Evolutionary conservation across 2,113 vertebrate genomes (phyloP).

Genomic region (Colossoma macropomum): DNA sequence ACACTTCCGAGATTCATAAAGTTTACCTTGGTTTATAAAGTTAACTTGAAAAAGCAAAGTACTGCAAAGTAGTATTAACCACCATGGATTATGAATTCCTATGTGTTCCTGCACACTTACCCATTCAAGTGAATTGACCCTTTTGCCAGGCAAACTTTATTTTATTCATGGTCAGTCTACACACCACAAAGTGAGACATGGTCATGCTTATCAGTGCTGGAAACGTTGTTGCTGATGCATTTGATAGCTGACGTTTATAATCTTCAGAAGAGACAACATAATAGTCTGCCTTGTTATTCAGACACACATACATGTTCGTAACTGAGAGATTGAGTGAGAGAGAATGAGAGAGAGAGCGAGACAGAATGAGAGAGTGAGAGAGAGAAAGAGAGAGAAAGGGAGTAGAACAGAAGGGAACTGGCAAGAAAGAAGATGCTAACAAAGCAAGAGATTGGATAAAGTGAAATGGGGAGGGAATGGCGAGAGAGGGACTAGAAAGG

Average conservation of each 20-base stretch:
- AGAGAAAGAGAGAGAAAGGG: conserved; percentile 2
- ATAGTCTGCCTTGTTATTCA: neutral
- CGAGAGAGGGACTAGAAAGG: neutral
- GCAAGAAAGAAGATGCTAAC: neutral
- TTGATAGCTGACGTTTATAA: neutral
- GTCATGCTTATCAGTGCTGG: neutral
- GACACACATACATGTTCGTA: neutral
- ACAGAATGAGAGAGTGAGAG: conserved; percentile 2
- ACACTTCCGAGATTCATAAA: no score
- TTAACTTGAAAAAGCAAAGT: no score
- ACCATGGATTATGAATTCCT: no score
- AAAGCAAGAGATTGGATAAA: neutral
- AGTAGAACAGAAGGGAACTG: neutral
- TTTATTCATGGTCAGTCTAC: neutral
- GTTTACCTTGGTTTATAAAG: no score
- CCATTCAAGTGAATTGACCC: no score
- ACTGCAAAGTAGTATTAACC: no score
- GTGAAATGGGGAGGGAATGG: neutral
- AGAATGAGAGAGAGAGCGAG: neutral
- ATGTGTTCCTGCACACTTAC: no score
- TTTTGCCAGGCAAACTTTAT: neutral
- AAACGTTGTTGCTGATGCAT: neutral
- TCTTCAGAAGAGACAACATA: neutral
- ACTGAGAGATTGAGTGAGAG: neutral
- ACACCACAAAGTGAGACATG: neutral